phyloP scores from a whole-genome alignment of 2,113 vertebrate species.

The Eurypyga helias region DNA sequence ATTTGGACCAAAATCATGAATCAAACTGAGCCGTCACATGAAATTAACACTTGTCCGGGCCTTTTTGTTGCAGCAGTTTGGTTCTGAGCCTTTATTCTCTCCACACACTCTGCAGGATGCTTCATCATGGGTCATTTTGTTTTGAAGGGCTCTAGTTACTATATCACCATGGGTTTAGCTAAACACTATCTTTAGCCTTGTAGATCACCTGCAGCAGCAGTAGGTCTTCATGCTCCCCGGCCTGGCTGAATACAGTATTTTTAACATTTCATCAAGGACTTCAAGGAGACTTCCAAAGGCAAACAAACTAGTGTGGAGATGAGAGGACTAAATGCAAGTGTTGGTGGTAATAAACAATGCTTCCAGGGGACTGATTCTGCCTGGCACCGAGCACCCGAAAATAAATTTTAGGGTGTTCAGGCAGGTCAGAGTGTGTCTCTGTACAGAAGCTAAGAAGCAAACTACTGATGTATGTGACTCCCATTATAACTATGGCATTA shows the following conservation, averaged over 20 bases:
- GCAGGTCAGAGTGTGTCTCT: background rate
- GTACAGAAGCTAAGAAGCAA: background rate
- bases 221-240: background rate
- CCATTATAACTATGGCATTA: background rate
- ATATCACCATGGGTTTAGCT: background rate
- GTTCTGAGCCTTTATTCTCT: background rate
- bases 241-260: background rate
- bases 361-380: background rate
- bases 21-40: background rate
- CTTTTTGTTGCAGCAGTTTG: background rate
- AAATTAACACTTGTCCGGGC: background rate
- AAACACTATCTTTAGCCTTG: conserved; percentile 33
- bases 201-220: conserved; percentile 4
- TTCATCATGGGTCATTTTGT: conserved; percentile 8
- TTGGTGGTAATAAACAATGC: background rate
- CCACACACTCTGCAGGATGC: background rate
- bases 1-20: background rate
- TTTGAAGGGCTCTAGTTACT: conserved; percentile 30
- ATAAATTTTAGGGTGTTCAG: background rate
- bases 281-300: conserved; percentile 55
- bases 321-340: background rate
- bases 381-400: background rate
- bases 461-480: background rate
- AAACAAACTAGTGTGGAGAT: background rate
- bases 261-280: background rate